Evolutionary conservation across 1,140 invertebrate genomes (phyloP).

Genomic region (Aphelinus certus): DNA sequence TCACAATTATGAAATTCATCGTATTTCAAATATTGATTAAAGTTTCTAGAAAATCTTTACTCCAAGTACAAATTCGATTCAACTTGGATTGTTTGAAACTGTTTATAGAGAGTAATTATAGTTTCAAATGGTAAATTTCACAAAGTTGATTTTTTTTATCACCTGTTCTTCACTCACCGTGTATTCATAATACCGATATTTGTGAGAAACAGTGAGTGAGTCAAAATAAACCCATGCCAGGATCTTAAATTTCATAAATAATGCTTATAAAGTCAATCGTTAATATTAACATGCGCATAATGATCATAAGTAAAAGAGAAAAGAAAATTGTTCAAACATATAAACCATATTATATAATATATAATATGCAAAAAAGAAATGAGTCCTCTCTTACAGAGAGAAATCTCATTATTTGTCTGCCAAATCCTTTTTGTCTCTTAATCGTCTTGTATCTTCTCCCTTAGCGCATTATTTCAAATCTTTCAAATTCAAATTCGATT

Average conservation of each 20-base stretch:
- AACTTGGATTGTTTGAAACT: slow-evolving; percentile 31
- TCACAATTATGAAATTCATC: too few relatives aligned
- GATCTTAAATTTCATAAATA: too few relatives aligned
- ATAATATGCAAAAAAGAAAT: slow-evolving; percentile 13
- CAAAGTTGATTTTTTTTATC: too few relatives aligned
- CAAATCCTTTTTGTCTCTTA: slow-evolving; percentile 2
- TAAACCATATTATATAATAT: background rate
- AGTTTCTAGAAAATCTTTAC: slow-evolving; percentile 20
- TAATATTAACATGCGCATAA: background rate
- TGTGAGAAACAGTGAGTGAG: too few relatives aligned
- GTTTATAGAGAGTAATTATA: slow-evolving; percentile 9
- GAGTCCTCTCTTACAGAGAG: slow-evolving; percentile 24
- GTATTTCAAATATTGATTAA: too few relatives aligned
- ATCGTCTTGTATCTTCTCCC: slow-evolving; percentile 9
- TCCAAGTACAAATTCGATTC: slow-evolving; percentile 18
- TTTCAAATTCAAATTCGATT: slow-evolving; percentile 20
- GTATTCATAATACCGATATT: too few relatives aligned
- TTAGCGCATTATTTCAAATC: background rate
- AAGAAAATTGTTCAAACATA: slow-evolving; percentile 2
- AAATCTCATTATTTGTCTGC: background rate
- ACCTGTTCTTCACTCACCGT: too few relatives aligned
- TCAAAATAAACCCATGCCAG: too few relatives aligned
- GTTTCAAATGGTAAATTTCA: background rate
- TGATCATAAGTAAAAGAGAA: slow-evolving; percentile 1
- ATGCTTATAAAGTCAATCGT: too few relatives aligned